Conservation (phyloP, 92 coral and sea anemone genomes). For the Phenganax marumi region DNA sequence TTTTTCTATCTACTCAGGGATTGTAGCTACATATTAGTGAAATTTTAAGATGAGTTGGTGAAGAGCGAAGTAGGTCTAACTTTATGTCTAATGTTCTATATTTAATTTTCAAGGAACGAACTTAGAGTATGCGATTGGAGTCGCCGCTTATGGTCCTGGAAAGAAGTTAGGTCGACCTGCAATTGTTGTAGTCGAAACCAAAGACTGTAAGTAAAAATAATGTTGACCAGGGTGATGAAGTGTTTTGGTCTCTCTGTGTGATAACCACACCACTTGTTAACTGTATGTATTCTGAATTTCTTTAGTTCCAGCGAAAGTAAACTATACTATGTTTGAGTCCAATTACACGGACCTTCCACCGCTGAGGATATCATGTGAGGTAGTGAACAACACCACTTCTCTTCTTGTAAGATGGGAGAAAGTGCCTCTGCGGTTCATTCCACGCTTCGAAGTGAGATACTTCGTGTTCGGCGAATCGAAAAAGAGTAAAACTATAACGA, state of each 20-base stretch:
- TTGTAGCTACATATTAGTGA: too few species aligned
- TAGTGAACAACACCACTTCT: background rate
- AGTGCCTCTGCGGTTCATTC: background rate
- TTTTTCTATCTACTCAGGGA: too few species aligned
- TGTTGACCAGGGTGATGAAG: too few species aligned
- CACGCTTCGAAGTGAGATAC: conserved; percentile 11
- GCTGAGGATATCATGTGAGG: conserved; percentile 4
- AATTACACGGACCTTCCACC: background rate
- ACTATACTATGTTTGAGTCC: background rate
- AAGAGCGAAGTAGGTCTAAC: background rate
- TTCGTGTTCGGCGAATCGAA: background rate
- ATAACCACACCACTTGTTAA: background rate
- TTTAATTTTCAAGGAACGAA: background rate
- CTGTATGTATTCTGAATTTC: background rate
- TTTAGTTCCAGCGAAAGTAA: background rate
- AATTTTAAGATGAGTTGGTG: too few species aligned
- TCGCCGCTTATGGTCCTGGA: background rate
- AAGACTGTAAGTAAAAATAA: background rate
- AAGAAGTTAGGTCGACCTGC: conserved; percentile 4
- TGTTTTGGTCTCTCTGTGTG: background rate
- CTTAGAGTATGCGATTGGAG: conserved; percentile 23
- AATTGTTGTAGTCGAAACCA: conserved; percentile 14
- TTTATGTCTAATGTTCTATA: background rate
- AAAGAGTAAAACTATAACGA: background rate
- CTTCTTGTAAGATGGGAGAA: background rate